A percentile compares a stretch with the other conserved stretches of the same genome.
These are phyloP conservation scores for Silurus lanzhouensis DNA, from an alignment of 2,797 vertebrate species.

Conservation along the genomic window DNA sequence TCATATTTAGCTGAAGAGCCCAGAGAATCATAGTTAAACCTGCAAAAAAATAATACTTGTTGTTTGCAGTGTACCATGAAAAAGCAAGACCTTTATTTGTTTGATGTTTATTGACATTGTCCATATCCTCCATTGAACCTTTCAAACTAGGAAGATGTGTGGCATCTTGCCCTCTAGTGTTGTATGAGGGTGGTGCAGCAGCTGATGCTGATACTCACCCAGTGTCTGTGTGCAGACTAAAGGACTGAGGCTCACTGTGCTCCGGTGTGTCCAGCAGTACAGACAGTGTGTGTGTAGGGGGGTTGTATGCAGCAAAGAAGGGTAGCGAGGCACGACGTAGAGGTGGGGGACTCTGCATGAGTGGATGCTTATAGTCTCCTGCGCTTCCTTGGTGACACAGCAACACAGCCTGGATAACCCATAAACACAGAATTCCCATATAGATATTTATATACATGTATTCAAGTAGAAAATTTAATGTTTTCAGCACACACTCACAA, in stretches of 20 bases:
- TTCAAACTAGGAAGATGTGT: neutral
- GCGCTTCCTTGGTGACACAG: slow-evolving; percentile 61
- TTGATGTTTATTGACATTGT: neutral
- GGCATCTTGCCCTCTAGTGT: slow-evolving; percentile 28
- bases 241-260: slow-evolving; percentile 67
- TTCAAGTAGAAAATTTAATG: neutral
- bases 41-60: slow-evolving; percentile 25
- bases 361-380: slow-evolving; percentile 72
- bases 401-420: slow-evolving; percentile 49
- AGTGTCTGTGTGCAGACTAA: slow-evolving; percentile 64
- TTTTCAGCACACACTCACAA: neutral
- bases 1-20: slow-evolving; percentile 64
- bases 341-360: slow-evolving; percentile 88
- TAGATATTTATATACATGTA: neutral
- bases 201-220: slow-evolving; percentile 52
- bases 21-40: slow-evolving; percentile 70
- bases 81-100: neutral
- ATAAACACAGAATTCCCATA: slow-evolving; percentile 21
- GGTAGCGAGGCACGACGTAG: slow-evolving; percentile 82
- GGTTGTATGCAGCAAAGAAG: slow-evolving; percentile 69
- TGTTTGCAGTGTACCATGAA: neutral
- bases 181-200: neutral
- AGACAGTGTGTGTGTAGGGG: slow-evolving; percentile 59
- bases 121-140: too few relatives aligned
- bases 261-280: slow-evolving; percentile 62